Evolutionary conservation across 92 coral and sea anemone species (phyloP), one percentile per base, ranked within the genome.

Genomic region (Phenganax marumi): DNA sequence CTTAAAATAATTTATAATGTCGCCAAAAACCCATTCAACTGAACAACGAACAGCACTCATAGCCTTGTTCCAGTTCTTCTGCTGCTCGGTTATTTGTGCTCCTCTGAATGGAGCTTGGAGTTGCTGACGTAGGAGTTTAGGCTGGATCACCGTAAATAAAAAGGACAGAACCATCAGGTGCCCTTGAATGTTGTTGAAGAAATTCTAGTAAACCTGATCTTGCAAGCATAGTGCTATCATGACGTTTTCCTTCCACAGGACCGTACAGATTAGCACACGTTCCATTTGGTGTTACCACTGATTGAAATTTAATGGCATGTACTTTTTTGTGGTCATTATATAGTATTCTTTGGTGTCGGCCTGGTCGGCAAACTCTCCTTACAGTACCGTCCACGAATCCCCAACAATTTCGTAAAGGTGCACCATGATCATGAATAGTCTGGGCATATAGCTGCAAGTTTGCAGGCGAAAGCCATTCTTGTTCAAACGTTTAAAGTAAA

Each of bases 311-410:
- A 33, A 33, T 33, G 70, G 17, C 83, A 22, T 84, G 87, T 33
- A 84, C 74, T 55, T 52, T 57, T 53, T 84, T 84, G 51, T 77
- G 88, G 62, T 84, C 88, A 77, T 85, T 85, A 48, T 85, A 85
- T n/a, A 85, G 71, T 22, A 58, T 73, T 55, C 89, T 60, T 77
- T 85, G 89, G 70, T 79, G 47, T 66, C 71, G 58, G 18, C 79
- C 80, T 25, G 89, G 85, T 79, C 89, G 55, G 47, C 85, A 85
- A 70, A 85, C 75, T 49, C 85, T 84, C 51, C 85, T 63, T 49
- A 85, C 89, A 49, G 88, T 85, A 21, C 89, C 89, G 50, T 85
- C 89, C 46, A 85, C 64, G 72, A 85, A 85, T n/a, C 89, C 89
- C 80, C 84, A 85, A 43, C 85, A 85, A 62, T 79, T 85, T 26